Conservation (phyloP, 2,888 invertebrate genomes). For the Clivina fossor region DNA sequence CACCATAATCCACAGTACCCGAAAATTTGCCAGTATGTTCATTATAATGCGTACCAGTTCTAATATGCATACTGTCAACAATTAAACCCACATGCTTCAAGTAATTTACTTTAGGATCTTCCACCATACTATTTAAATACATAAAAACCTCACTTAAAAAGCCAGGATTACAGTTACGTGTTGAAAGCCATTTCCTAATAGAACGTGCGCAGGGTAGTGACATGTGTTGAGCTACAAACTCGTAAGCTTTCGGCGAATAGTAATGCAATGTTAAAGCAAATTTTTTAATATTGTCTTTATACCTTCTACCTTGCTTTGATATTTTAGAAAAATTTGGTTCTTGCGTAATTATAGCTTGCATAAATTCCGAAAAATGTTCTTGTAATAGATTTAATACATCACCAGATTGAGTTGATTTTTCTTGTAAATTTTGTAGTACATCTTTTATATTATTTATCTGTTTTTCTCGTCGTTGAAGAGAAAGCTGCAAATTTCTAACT, state of each 20-base stretch:
- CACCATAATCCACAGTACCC: slow-evolving; percentile 1
- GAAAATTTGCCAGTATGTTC: slow-evolving; percentile 1
- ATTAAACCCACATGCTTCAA: slow-evolving; percentile 3
- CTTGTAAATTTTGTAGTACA: too few relatives aligned
- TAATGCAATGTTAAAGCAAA: slow-evolving; percentile 11
- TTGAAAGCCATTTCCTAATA: not conserved
- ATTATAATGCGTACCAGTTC: not conserved
- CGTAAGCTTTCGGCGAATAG: slow-evolving; percentile 8
- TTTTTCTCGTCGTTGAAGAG: too few relatives aligned
- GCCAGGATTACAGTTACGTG: not conserved
- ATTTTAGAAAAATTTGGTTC: not conserved
- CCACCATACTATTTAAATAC: not conserved
- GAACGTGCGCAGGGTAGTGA: slow-evolving; percentile 1
- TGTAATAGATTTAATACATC: too few relatives aligned
- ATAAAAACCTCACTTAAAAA: not conserved
- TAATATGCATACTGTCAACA: slow-evolving; percentile 6
- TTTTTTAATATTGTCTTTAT: slow-evolving; percentile 1
- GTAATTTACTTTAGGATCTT: too few relatives aligned
- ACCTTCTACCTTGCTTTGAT: slow-evolving; percentile 2
- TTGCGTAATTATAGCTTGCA: not conserved
- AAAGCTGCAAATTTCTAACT: too few relatives aligned
- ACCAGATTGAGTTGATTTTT: too few relatives aligned
- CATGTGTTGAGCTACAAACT: slow-evolving; percentile 4
- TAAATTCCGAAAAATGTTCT: slow-evolving; percentile 1
- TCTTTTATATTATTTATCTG: too few relatives aligned